Percentiles rank a stretch among this genome's conserved stretches.
Evolutionary conservation across 1,140 invertebrate species (phyloP).

Genomic region (Danaus melanippus): DNA sequence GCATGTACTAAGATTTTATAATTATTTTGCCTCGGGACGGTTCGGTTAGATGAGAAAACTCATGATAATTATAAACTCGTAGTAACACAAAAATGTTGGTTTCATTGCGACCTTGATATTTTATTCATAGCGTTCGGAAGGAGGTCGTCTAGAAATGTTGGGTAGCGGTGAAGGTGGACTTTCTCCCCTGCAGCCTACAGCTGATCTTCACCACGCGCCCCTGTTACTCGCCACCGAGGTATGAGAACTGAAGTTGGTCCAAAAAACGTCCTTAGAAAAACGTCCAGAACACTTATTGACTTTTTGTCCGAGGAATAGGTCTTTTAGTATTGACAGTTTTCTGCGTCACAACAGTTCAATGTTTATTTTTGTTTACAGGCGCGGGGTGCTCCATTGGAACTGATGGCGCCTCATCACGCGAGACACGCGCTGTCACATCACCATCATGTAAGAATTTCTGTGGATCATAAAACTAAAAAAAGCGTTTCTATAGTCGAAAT

Average conservation of each 20-base stretch:
- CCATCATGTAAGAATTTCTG: slow-evolving; percentile 41
- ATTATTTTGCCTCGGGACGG: no score
- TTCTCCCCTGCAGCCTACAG: slow-evolving; percentile 45
- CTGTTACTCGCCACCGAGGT: slow-evolving; percentile 53
- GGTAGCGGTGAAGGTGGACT: slow-evolving; percentile 43
- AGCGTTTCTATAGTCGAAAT: no score
- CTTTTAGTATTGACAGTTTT: no score
- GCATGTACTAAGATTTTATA: no score
- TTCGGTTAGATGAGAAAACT: no score
- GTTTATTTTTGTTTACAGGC: slow-evolving; percentile 25
- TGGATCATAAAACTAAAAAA: no score
- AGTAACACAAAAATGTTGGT: no score
- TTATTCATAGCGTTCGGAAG: slow-evolving; percentile 40
- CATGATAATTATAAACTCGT: no score
- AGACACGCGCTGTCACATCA: slow-evolving; percentile 49
- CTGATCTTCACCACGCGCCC: slow-evolving; percentile 51
- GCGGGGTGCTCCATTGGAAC: slow-evolving; percentile 42
- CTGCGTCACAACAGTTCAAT: no score
- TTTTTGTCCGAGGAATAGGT: slow-evolving; percentile 1
- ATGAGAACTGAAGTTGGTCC: slow-evolving; percentile 2
- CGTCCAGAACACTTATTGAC: background rate
- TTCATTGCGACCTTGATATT: background rate
- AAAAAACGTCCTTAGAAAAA: background rate
- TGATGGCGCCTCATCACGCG: slow-evolving; percentile 55
- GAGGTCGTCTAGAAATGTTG: slow-evolving; percentile 44